Evolutionary conservation across 2,888 invertebrate genomes (phyloP).

Genomic region (Xestia sexstrigata): DNA sequence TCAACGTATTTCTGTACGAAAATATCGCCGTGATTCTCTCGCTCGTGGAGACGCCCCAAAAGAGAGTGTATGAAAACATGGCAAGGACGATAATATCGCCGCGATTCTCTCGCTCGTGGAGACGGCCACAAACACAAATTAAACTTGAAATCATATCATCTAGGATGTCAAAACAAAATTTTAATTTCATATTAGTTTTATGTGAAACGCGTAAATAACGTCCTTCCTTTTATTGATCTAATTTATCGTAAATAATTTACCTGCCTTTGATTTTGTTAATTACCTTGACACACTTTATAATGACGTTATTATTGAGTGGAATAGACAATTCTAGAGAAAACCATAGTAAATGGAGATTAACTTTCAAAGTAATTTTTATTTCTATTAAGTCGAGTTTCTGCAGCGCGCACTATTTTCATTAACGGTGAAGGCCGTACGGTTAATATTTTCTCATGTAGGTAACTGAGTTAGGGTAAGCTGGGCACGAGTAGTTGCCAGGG

Average conservation of each 20-base stretch:
- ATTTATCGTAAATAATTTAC: constrained; percentile 6
- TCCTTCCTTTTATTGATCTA: not conserved
- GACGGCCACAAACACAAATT: too few relatives aligned
- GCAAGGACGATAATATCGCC: too few relatives aligned
- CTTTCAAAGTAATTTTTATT: not conserved
- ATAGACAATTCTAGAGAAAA: not conserved
- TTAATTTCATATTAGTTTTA: not conserved
- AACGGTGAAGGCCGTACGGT: not conserved
- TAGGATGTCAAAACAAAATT: not conserved
- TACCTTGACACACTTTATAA: constrained; percentile 23
- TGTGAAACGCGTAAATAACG: not conserved
- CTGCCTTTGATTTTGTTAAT: constrained; percentile 5
- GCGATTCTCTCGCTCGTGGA: too few relatives aligned
- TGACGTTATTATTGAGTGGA: not conserved
- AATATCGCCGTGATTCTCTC: too few relatives aligned
- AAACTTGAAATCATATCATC: not conserved
- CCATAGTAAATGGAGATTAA: too few relatives aligned
- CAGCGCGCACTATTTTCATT: not conserved
- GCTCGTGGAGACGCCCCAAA: too few relatives aligned
- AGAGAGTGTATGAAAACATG: too few relatives aligned
- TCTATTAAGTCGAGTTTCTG: too few relatives aligned
- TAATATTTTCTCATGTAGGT: not conserved
- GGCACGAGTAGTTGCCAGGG: not conserved
- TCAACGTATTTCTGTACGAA: too few relatives aligned
- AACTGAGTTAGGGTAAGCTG: not conserved